These are phyloP conservation scores for Encarsia formosa DNA, from an alignment of 2,888 invertebrate species.

Conservation along the genomic window DNA sequence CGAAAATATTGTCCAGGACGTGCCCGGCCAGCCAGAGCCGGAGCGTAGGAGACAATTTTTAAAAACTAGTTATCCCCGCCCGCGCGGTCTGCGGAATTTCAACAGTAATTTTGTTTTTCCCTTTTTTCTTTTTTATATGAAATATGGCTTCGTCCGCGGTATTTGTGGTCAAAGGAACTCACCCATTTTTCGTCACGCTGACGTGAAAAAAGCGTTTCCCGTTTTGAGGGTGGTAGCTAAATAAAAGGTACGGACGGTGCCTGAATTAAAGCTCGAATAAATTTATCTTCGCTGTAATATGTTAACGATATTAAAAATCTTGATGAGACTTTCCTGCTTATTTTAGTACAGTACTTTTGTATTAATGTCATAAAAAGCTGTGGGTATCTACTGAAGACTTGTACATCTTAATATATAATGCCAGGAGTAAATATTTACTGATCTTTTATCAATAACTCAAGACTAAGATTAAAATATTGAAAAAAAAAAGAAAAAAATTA, in stretches of 20 bases:
- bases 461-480: too few species aligned
- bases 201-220: constrained; percentile 17
- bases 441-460: too few species aligned
- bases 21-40: too few species aligned
- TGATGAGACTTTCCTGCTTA: constrained; percentile 21
- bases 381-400: too few species aligned
- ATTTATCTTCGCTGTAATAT: constrained; percentile 8
- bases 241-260: neutral
- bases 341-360: too few species aligned
- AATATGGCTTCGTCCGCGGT: constrained; percentile 15
- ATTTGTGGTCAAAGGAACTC: constrained; percentile 25
- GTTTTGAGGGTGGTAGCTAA: neutral
- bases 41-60: constrained; percentile 14
- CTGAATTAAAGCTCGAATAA: constrained; percentile 17
- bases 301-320: constrained; percentile 21
- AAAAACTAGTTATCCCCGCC: constrained; percentile 6
- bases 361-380: too few species aligned
- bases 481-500: too few species aligned
- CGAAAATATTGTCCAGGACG: too few species aligned
- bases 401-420: too few species aligned
- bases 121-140: constrained; percentile 22
- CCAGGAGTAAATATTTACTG: too few species aligned
- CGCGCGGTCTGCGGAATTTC: constrained; percentile 4
- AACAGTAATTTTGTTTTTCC: too few species aligned
- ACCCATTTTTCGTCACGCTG: constrained; percentile 18